Evolutionary conservation across 2,113 vertebrate genomes (phyloP), one percentile per base, ranked within the genome.

Genomic region (Lepidothrix coronata): DNA sequence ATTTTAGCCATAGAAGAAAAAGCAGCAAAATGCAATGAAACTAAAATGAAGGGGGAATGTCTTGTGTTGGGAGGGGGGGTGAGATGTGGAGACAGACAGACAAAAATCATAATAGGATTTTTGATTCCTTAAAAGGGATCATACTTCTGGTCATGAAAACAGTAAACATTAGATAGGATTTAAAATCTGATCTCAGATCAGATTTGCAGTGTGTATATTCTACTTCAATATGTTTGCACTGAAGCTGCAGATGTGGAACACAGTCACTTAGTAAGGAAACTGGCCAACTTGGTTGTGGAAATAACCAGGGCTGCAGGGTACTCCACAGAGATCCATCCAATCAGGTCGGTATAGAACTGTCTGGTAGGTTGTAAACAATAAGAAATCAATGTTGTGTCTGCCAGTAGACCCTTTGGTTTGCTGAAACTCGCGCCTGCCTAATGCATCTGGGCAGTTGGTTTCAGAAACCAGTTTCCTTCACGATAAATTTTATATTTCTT

Each of bases 321-420:
- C 97, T 95, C 97, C 94, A 80, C 79, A 88, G 97, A 97, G 95
- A 97, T 96, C 96, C 96, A 96, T 98, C 96, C 96, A 94, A 97
- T 96, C 96, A 77, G 88, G 97, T 97, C 97, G 96, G 91, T 95
- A 96, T 95, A 92, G 97, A 98, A 92, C 95, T 97, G 97, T 93
- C 97, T 97, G 96, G 77, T 93, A 91, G 96, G 89, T 90, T 97
- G 97, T 93, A 97, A 97, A 92, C 96, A 85, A 95, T 89, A 92
- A 95, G 96, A 97, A 98, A 97, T 98, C 97, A 96, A 65, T 95
- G 94, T 91, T 95, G 90, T 58, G 65, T 97, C 98, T 98, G 97
- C 96, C 90, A 89, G 78, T 84, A 95, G 96, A 93, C 93, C 91
- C 95, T 97, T 94, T 78, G 94, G 89, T 93, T 98, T 97, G 27